Base-by-base conservation (phyloP, 2,113 vertebrate genomes). In the Otis tarda region DNA sequence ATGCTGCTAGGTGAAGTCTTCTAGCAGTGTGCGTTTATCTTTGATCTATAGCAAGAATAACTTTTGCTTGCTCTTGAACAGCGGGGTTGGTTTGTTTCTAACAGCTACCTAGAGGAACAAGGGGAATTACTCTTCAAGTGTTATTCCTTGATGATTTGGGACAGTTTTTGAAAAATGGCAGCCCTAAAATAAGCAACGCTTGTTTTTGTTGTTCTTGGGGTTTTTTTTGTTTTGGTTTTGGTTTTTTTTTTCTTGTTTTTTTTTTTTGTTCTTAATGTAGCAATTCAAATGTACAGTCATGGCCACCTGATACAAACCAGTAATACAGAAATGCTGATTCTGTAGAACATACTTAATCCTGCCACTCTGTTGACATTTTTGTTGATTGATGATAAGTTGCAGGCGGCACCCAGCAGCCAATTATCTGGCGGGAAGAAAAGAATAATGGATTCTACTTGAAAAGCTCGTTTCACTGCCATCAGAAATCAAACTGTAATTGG, bases 341-440 rank as follows among this genome's bases (percentile, higher is more conserved):
- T 91, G 77, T 39, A 39, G 74, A 84, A 87, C 49, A 41, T 78
- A 56, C 89, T 82, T 89, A 89, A 84, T 95, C 39, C 61, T 96
- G 93, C 83, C 74, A 53, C 74, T 61, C 92, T 95, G 91, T 96
- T 97, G 96, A 91, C 95, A 45, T 87, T 95, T 93, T 94, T 97
- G 91, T 97, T 96, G 94, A 97, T 95, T 86, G 95, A 96, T 96
- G 91, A 92, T 79, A 87, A 97, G 81, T 96, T 95, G 91, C 95
- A 91, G 89, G 87, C 93, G 95, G 96, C 65, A 95, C 95, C 95
- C 94, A 90, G 91, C 91, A 95, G 95, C 95, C 95, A 92, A 97
- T 97, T 95, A 93, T 64, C 91, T 83, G 12, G 94, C 95, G 95
- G 94, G 96, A 94, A 96, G 95, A 95, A 19, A 52, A 2, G 94